Conservation (phyloP, 23 tunicate species). For the Corella eumyota region DNA sequence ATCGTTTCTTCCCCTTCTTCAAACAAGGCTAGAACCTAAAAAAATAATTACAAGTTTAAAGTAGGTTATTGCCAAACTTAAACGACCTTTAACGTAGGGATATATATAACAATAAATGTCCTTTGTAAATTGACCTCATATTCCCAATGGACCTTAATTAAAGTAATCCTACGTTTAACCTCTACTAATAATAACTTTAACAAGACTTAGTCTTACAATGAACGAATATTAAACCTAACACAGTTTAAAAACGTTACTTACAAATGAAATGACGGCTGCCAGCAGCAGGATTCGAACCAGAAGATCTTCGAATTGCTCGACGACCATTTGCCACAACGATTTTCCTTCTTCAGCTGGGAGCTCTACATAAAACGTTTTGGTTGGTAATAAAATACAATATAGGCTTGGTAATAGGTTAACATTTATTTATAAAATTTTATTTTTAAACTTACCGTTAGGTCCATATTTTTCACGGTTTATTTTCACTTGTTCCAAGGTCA, state of each 20-base stretch:
- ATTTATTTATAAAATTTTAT: background rate
- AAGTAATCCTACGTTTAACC: too few relatives aligned
- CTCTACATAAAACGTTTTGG: conserved; percentile 9
- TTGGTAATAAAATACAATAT: too few relatives aligned
- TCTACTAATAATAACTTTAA: too few relatives aligned
- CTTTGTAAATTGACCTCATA: too few relatives aligned
- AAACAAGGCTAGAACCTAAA: conserved; percentile 75
- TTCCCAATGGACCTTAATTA: too few relatives aligned
- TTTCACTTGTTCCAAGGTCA: conserved; percentile 55
- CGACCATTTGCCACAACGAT: conserved; percentile 58
- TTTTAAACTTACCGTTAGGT: conserved; percentile 48
- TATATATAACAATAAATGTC: too few relatives aligned
- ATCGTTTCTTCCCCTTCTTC: conserved; percentile 98
- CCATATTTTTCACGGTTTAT: conserved; percentile 70
- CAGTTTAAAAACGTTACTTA: conserved; percentile 6
- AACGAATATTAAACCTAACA: background rate
- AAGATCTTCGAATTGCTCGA: conserved; percentile 96
- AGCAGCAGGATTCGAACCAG: conserved; percentile 89
- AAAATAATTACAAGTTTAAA: background rate
- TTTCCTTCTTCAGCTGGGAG: conserved; percentile 27
- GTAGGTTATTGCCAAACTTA: too few relatives aligned
- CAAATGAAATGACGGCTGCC: conserved; percentile 97
- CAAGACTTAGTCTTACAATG: background rate
- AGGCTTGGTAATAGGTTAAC: too few relatives aligned
- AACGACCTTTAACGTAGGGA: too few relatives aligned